Percentiles rank a stretch among this genome's conserved stretches.
Conservation (phyloP, 2,888 invertebrate species). For the Penaeus monodon region DNA sequence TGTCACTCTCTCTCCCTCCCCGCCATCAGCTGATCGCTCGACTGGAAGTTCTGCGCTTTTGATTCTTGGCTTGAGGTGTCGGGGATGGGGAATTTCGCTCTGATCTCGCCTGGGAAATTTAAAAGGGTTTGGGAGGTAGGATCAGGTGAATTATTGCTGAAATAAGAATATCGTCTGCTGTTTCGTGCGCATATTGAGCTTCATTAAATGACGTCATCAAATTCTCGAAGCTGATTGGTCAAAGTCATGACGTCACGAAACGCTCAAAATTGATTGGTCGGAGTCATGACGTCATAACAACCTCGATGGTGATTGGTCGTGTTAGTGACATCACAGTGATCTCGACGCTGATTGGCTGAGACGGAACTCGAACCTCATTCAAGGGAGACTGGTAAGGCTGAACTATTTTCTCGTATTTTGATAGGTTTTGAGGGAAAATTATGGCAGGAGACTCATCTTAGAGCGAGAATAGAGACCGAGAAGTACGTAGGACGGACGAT, state of each 20-base stretch:
- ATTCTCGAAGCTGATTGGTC: slow-evolving; percentile 6
- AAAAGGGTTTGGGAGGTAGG: too few species aligned
- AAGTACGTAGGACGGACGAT: too few species aligned
- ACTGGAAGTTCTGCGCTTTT: too few species aligned
- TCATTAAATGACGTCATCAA: slow-evolving; percentile 27
- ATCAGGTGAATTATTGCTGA: not conserved
- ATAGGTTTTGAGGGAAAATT: too few species aligned
- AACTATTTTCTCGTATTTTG: too few species aligned
- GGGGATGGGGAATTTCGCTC: too few species aligned
- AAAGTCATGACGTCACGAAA: slow-evolving; percentile 18
- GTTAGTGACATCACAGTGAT: not conserved
- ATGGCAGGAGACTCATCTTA: too few species aligned
- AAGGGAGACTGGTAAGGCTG: not conserved
- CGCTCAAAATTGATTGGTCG: slow-evolving; percentile 3
- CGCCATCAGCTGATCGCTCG: not conserved
- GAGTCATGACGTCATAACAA: not conserved
- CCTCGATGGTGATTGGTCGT: not conserved
- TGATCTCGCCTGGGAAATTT: too few species aligned
- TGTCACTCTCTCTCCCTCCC: too few species aligned
- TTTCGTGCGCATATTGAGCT: slow-evolving; percentile 21
- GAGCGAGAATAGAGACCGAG: too few species aligned
- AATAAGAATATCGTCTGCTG: slow-evolving; percentile 43
- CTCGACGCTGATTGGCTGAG: slow-evolving; percentile 17
- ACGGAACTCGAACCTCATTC: slow-evolving; percentile 2
- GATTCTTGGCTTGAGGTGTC: too few species aligned